Conservation (phyloP, 2,113 vertebrate genomes). For the Spermophilus dauricus region DNA sequence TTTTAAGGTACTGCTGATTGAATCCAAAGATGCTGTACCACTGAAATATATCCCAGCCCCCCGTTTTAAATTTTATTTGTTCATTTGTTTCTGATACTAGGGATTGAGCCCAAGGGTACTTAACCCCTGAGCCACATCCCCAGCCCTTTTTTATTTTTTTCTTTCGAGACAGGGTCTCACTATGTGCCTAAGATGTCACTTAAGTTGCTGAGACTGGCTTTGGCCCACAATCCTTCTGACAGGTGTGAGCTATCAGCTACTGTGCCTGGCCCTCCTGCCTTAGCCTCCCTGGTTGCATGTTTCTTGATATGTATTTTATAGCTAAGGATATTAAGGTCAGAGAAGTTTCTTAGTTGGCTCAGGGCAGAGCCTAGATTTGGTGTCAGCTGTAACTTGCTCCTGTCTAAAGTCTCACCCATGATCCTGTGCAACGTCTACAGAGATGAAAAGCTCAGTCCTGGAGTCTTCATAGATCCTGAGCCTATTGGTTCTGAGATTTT, state of each 20-base stretch:
- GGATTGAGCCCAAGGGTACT: too few relatives aligned
- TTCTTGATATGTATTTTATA: not conserved
- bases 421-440: not conserved
- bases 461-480: not conserved
- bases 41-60: too few relatives aligned
- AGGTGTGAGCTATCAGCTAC: not conserved
- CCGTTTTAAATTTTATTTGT: too few relatives aligned
- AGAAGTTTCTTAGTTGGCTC: not conserved
- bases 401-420: not conserved
- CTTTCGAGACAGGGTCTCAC: too few relatives aligned
- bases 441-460: not conserved
- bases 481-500: not conserved
- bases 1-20: too few relatives aligned
- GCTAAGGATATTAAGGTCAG: not conserved
- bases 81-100: too few relatives aligned
- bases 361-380: not conserved
- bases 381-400: not conserved
- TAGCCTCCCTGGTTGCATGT: too few relatives aligned
- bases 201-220: too few relatives aligned
- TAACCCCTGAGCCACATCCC: too few relatives aligned
- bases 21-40: too few relatives aligned
- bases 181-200: too few relatives aligned
- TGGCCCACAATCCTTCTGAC: not conserved
- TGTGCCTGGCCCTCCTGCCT: not conserved
- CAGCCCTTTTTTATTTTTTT: too few relatives aligned